These are phyloP conservation scores for Lates calcarifer DNA, from an alignment of 2,113 vertebrate species.

Conservation along the genomic window DNA sequence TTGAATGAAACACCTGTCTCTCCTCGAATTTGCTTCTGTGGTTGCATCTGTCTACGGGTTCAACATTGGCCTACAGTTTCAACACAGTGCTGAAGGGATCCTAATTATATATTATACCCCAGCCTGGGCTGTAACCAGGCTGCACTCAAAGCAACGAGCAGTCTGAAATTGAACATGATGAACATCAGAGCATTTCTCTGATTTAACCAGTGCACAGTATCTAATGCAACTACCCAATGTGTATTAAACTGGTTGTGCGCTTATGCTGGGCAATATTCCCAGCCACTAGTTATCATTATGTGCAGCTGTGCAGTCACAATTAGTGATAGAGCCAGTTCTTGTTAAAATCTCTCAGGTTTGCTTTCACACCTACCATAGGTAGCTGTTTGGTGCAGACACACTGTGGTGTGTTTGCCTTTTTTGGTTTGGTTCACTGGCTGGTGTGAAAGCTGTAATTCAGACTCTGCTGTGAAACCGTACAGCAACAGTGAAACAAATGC, in stretches of 20 bases:
- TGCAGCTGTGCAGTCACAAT: slow-evolving; percentile 5
- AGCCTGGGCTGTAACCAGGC: slow-evolving; percentile 22
- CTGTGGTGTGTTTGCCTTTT: background rate
- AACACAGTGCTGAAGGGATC: slow-evolving; percentile 9
- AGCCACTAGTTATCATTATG: slow-evolving; percentile 5
- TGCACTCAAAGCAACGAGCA: slow-evolving; percentile 18
- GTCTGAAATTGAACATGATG: slow-evolving; percentile 28
- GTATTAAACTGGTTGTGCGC: slow-evolving; percentile 29
- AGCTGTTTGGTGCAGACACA: background rate
- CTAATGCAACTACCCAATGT: slow-evolving; percentile 13
- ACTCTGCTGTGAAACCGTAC: background rate
- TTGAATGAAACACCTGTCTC: slow-evolving; percentile 64
- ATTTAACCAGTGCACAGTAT: slow-evolving; percentile 1
- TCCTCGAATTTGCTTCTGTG: slow-evolving; percentile 34
- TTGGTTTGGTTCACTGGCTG: background rate
- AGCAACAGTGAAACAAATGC: background rate
- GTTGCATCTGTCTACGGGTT: slow-evolving; percentile 27
- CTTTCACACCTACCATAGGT: slow-evolving; percentile 2
- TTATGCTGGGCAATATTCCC: background rate
- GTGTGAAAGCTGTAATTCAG: slow-evolving; percentile 3
- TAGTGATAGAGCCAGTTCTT: slow-evolving; percentile 8
- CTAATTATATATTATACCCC: slow-evolving; percentile 33
- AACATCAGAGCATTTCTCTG: slow-evolving; percentile 19
- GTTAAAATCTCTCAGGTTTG: slow-evolving; percentile 6
- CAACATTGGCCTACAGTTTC: background rate